phyloP scores from a whole-genome alignment of 2,113 vertebrate species.

The Perognathus longimembris region DNA sequence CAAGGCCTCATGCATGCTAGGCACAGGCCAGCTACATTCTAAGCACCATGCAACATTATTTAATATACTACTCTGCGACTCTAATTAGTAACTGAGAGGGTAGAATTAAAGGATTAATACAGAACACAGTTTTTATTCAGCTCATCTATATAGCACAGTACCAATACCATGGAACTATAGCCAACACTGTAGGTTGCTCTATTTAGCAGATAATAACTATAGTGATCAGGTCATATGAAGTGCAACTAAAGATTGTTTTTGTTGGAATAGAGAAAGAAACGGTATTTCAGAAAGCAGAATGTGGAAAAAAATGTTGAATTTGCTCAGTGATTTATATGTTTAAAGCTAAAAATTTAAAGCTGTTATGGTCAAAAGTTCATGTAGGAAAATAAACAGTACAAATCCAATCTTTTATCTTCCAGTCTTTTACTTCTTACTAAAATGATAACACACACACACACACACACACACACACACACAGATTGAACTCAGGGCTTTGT shows the following conservation, averaged over 20 bases:
- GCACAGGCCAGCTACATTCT: neutral
- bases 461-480: no score
- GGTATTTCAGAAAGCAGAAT: constrained; percentile 37
- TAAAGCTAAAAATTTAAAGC: constrained; percentile 42
- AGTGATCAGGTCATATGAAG: neutral
- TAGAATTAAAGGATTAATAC: neutral
- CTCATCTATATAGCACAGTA: neutral
- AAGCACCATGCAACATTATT: neutral
- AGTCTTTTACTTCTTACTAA: constrained; percentile 36
- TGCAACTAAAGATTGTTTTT: neutral
- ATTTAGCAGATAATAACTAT: neutral
- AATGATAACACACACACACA: neutral
- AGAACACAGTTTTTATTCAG: neutral
- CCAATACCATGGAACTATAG: neutral
- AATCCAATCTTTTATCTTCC: constrained; percentile 19
- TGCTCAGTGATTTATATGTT: constrained; percentile 4
- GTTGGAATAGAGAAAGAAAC: neutral
- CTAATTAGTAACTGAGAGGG: neutral
- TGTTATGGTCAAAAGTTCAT: neutral
- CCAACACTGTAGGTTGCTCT: neutral
- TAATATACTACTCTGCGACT: neutral
- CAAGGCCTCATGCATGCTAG: neutral
- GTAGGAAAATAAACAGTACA: constrained; percentile 18
- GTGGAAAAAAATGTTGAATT: neutral
- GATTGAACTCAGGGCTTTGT: no score